A percentile compares a stretch with the other conserved stretches of the same genome.
These are phyloP conservation scores for Antheraea mylitta DNA, from an alignment of 1,140 invertebrate genomes.

Conservation along the genomic window DNA sequence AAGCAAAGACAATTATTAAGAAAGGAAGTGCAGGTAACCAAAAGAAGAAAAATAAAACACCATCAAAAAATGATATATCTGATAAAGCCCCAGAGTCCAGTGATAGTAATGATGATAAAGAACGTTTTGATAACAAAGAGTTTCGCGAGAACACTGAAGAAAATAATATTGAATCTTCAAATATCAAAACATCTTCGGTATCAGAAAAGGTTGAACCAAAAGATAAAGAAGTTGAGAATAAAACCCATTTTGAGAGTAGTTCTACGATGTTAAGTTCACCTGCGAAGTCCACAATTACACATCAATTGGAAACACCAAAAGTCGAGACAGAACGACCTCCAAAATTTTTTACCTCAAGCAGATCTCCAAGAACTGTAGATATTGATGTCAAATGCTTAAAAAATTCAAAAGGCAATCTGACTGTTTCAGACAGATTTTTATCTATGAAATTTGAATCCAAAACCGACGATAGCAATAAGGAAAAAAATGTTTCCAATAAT, in stretches of 20 bases:
- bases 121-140: constrained; percentile 24
- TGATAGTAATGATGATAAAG: constrained; percentile 24
- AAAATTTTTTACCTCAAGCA: constrained; percentile 69
- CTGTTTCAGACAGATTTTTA: constrained; percentile 65
- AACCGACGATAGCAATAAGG: constrained; percentile 53
- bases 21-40: constrained; percentile 37
- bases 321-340: constrained; percentile 60
- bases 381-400: constrained; percentile 72
- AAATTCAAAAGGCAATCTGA: constrained; percentile 68
- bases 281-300: constrained; percentile 5
- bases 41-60: constrained; percentile 41
- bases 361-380: constrained; percentile 66
- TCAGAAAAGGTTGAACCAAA: constrained; percentile 23
- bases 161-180: neutral
- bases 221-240: constrained; percentile 7
- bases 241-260: neutral
- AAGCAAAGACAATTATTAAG: constrained; percentile 53
- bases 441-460: constrained; percentile 67
- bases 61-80: constrained; percentile 20
- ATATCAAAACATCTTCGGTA: neutral
- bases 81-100: constrained; percentile 27
- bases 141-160: neutral
- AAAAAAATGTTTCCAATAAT: constrained; percentile 51
- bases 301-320: constrained; percentile 48
- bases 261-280: neutral